Base-by-base conservation (phyloP, 2,888 invertebrate genomes). In the Drosophila neonasuta region DNA sequence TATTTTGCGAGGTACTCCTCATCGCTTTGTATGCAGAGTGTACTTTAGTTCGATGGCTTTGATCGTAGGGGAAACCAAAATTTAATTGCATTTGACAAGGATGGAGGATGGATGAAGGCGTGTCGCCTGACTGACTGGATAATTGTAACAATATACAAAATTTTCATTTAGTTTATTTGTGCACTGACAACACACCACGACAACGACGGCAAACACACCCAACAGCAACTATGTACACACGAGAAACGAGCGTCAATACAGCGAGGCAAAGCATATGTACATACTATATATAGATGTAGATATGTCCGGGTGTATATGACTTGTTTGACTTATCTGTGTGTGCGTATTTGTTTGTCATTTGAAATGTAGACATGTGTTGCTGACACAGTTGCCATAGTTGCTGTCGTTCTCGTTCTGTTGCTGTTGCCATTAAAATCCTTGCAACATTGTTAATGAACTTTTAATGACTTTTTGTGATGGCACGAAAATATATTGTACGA, bases 391-490 rank as follows among this genome's bases (percentile, higher is more conserved):
- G 62, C 46, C 66, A 72, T 57, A 59, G 60, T 66, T 68, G 74
- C 55, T 63, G 66, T 41, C 62, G 59, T n/a, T n/a, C 34, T 32
- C 32, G 32, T 46, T 59, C 44, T 44, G 44, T 46, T 29, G 58
- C 50, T 57, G 64, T 56, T 70, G 66, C 75, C 77, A 81, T 88
- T 74, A 74, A 87, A 85, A 79, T 87, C 72, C 68, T 73, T 70
- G 80, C 77, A 88, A 88, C 78, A 82, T 87, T 88, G 86, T 86
- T 88, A 86, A 86, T 86, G 86, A 86, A 86, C 88, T 88, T 86
- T 86, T 86, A 86, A 86, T 88, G 89, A 87, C 86, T 88, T 86
- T 87, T 82, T 74, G 71, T 57, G 68, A 80, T 50, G 74, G 52
- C 58, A 73, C 20, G 24, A 49, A 60, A 48, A 60, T 61, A 50